phyloP scores from a whole-genome alignment of 2,113 vertebrate genomes.

The Crotophaga sulcirostris region DNA sequence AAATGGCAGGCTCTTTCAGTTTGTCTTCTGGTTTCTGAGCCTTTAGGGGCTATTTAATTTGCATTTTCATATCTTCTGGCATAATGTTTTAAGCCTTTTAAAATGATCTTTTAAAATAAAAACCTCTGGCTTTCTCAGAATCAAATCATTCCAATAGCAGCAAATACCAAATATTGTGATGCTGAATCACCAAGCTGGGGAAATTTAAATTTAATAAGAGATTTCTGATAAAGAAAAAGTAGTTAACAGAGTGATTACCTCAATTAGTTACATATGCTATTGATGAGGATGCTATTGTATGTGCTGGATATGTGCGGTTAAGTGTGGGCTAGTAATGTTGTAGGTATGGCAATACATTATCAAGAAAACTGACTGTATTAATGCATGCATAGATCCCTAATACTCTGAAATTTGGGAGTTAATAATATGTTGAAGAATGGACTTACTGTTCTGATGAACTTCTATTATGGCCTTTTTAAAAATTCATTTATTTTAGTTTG shows the following conservation, averaged over 20 bases:
- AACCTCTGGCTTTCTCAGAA: background rate
- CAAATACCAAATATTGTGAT: background rate
- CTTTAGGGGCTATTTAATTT: background rate
- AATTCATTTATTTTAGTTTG: background rate
- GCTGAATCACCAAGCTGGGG: background rate
- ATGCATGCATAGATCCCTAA: background rate
- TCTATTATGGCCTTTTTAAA: background rate
- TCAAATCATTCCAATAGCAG: background rate
- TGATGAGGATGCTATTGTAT: background rate
- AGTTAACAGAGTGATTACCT: background rate
- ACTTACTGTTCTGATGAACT: background rate
- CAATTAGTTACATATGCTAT: background rate
- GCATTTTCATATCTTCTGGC: background rate
- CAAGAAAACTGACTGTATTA: background rate
- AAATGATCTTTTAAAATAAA: background rate
- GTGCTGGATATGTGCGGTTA: background rate
- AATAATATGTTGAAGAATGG: background rate
- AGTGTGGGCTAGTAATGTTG: background rate
- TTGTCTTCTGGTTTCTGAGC: background rate
- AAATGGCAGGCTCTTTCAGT: background rate
- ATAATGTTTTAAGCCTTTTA: background rate
- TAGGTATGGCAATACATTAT: background rate
- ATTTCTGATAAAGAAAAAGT: background rate
- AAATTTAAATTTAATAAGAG: background rate
- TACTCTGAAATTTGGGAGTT: background rate